phyloP scores from a whole-genome alignment of 2,113 vertebrate species.

The Sylvicapra grimmia region DNA sequence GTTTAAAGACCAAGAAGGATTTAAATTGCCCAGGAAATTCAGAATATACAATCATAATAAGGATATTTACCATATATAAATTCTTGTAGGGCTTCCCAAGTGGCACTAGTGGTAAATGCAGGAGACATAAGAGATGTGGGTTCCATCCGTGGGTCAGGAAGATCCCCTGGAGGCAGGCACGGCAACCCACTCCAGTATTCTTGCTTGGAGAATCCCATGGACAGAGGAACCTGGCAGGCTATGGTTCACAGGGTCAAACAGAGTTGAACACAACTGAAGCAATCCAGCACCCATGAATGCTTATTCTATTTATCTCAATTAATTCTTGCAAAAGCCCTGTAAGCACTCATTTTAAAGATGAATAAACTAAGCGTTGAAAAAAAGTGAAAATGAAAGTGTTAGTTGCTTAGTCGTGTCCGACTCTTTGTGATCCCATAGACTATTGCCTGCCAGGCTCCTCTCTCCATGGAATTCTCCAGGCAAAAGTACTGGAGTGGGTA shows the following conservation, averaged over 20 bases:
- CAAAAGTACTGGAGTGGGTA: neutral
- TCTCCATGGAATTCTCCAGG: neutral
- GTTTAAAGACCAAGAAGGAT: slow-evolving; percentile 2
- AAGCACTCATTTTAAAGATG: neutral
- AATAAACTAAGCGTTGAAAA: neutral
- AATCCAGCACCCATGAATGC: neutral
- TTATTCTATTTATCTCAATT: neutral
- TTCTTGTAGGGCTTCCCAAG: neutral
- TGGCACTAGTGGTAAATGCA: neutral
- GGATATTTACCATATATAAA: neutral
- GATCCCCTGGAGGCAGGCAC: neutral
- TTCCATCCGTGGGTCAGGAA: neutral
- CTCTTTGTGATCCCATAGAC: neutral
- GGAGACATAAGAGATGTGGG: neutral
- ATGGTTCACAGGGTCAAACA: neutral
- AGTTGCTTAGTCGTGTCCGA: neutral
- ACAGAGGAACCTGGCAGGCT: neutral
- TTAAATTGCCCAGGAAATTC: neutral
- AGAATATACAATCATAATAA: neutral
- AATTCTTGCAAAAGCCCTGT: neutral
- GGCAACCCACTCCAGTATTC: neutral
- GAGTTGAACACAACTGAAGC: neutral
- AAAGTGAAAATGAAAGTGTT: neutral
- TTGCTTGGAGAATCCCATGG: neutral
- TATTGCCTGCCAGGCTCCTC: neutral